phyloP scores from a whole-genome alignment of 1,140 invertebrate genomes.

The Atta cephalotes region DNA sequence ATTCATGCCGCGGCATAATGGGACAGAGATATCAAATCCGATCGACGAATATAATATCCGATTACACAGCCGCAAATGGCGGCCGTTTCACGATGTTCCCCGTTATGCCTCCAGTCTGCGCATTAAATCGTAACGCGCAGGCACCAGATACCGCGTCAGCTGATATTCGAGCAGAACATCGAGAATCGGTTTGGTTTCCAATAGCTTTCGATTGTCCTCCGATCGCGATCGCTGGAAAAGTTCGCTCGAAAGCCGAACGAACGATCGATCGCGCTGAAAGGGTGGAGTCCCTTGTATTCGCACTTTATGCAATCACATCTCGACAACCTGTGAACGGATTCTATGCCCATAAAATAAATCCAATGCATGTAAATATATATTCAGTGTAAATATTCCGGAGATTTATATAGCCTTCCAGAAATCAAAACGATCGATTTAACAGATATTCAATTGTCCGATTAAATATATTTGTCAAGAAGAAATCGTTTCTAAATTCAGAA shows the following conservation, averaged over 20 bases:
- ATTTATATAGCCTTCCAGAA: not conserved
- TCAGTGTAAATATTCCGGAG: not conserved
- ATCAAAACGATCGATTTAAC: not conserved
- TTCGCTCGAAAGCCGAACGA: conserved; percentile 27
- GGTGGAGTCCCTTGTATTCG: conserved; percentile 21
- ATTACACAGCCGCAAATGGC: conserved; percentile 68
- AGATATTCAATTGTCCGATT: not conserved
- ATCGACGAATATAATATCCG: conserved; percentile 77
- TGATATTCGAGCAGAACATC: conserved; percentile 47
- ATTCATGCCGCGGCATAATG: conserved; percentile 76
- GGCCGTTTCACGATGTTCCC: not conserved
- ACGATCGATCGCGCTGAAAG: conserved; percentile 30
- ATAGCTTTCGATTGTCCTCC: not conserved
- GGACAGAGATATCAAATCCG: conserved; percentile 75
- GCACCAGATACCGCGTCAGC: not conserved
- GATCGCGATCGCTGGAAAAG: conserved; percentile 41
- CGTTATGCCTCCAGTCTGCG: not conserved
- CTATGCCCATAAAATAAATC: not conserved
- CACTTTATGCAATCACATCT: not conserved
- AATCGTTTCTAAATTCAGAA: not conserved
- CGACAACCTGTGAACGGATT: not conserved
- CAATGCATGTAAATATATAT: not conserved
- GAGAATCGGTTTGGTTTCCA: conserved; percentile 27
- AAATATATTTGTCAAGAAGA: not conserved
- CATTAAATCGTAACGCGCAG: conserved; percentile 30